Conservation (phyloP, 2,113 vertebrate species). For the Merops nubicus region DNA sequence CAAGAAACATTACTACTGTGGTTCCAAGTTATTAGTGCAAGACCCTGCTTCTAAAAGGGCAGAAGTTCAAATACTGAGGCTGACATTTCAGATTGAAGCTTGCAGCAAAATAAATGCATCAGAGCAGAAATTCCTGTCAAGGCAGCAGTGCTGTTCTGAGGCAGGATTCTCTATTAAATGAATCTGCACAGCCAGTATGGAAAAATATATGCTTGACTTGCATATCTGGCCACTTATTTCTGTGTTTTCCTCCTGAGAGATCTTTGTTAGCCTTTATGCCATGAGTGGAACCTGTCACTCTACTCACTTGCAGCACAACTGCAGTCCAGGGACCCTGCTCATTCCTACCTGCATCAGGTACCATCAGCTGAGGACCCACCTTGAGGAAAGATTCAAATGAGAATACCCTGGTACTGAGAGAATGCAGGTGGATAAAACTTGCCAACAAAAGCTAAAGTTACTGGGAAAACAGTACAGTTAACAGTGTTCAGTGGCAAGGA, state of each 20-base stretch:
- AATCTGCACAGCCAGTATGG: neutral
- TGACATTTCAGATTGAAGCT: neutral
- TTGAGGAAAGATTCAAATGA: neutral
- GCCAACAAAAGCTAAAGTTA: neutral
- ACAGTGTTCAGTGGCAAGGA: neutral
- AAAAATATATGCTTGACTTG: neutral
- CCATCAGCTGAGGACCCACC: neutral
- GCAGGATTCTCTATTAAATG: neutral
- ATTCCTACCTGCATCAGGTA: neutral
- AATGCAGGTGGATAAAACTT: neutral
- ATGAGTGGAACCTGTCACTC: neutral
- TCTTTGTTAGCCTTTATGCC: neutral
- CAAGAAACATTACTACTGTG: neutral
- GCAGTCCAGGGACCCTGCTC: neutral
- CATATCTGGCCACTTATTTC: neutral
- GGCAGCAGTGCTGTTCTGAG: neutral
- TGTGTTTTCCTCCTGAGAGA: neutral
- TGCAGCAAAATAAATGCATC: rapidly evolving
- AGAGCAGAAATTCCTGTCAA: neutral
- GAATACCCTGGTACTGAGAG: neutral
- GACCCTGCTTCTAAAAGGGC: neutral
- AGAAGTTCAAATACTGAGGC: neutral
- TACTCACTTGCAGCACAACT: neutral
- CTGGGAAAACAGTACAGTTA: neutral
- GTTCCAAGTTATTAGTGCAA: neutral